Conservation (phyloP, 2,888 invertebrate species). For the Mesoligia furuncula region DNA sequence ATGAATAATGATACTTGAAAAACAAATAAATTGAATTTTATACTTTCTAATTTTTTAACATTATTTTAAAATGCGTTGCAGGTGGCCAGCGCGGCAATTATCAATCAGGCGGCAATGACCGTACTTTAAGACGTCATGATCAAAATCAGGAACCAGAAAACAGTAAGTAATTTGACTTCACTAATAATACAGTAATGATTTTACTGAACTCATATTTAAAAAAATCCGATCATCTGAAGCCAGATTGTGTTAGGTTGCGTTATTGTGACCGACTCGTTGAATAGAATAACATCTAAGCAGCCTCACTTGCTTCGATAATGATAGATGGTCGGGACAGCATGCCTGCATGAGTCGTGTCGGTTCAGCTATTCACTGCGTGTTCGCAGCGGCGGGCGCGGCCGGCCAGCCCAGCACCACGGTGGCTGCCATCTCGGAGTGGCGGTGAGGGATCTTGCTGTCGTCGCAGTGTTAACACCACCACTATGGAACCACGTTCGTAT, state of each 20-base stretch:
- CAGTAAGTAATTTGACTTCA: constrained; percentile 75
- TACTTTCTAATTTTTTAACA: neutral
- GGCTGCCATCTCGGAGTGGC: constrained; percentile 91
- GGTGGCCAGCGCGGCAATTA: constrained; percentile 85
- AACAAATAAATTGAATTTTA: too few species aligned
- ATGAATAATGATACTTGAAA: too few species aligned
- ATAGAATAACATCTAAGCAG: neutral
- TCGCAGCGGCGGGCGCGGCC: constrained; percentile 80
- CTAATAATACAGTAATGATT: constrained; percentile 2
- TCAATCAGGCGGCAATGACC: constrained; percentile 82
- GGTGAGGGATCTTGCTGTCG: constrained; percentile 87
- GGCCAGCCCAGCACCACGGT: constrained; percentile 91
- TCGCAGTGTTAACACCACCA: constrained; percentile 60
- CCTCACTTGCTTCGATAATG: constrained; percentile 1
- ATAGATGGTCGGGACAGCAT: neutral
- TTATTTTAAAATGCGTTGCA: constrained; percentile 60
- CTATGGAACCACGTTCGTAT: constrained; percentile 60
- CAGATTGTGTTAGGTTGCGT: neutral
- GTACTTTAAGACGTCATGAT: constrained; percentile 86
- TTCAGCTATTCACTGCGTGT: constrained; percentile 44
- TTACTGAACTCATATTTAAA: constrained; percentile 2
- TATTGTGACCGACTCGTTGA: constrained; percentile 1
- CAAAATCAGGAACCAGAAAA: constrained; percentile 85
- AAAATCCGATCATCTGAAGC: neutral
- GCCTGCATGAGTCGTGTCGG: neutral